phyloP scores from a whole-genome alignment of 92 coral and sea anemone genomes.

The Chrysogorgia sp. region DNA sequence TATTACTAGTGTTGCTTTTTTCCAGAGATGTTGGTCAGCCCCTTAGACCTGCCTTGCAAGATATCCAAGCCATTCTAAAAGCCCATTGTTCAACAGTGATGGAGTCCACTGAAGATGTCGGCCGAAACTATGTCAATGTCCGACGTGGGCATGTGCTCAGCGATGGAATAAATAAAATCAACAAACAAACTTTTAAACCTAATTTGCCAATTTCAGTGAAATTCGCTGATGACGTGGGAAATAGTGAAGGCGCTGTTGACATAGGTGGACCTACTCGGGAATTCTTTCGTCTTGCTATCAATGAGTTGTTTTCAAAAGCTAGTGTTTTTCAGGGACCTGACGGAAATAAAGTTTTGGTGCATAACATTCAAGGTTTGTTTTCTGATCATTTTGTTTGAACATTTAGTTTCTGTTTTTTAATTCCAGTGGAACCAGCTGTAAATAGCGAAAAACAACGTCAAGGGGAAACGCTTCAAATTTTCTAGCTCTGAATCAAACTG shows the following conservation, averaged over 20 bases:
- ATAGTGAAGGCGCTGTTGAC: no score
- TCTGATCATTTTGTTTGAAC: background rate
- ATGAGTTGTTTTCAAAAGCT: constrained; percentile 7
- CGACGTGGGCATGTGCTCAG: no score
- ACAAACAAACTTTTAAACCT: no score
- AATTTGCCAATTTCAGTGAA: no score
- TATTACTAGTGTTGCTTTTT: background rate
- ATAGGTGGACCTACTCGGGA: no score
- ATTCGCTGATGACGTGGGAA: no score
- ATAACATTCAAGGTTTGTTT: constrained; percentile 29
- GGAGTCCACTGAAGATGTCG: background rate
- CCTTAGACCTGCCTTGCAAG: background rate
- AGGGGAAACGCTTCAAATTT: no score
- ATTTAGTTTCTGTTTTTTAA: background rate
- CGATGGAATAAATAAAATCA: no score
- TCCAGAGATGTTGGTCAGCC: constrained; percentile 4
- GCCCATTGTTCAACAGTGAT: background rate
- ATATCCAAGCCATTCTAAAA: background rate
- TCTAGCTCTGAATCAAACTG: no score
- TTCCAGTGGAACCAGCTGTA: no score
- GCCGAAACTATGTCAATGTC: constrained; percentile 19
- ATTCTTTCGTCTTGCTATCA: no score
- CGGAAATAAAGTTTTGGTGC: constrained; percentile 33
- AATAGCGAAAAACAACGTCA: no score
- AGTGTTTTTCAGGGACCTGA: constrained; percentile 38